Evolutionary conservation across 2,888 invertebrate genomes (phyloP), one percentile per base, ranked within the genome.

Genomic region (Julus scandinavius): DNA sequence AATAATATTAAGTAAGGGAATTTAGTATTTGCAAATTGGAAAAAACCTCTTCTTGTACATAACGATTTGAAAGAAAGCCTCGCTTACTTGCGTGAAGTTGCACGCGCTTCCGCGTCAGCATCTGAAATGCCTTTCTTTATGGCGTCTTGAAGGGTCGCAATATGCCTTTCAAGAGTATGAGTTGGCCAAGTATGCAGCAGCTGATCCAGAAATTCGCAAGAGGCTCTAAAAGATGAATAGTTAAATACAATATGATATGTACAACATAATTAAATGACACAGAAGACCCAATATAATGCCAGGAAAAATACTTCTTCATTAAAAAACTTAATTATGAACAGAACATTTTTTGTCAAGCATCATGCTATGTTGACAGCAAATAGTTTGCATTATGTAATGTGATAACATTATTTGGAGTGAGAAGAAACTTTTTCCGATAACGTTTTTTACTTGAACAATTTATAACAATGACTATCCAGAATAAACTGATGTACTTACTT

Each of bases 101-200:
- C 95, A 90, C 99, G 93, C 0, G 98, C 98, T 87, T 96, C 96
- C 49, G 96, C 95, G 93, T 99, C 99, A 0, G 99, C 98, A 94
- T 99, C 99, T 1, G 95, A 95, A 89, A 99, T 96, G 0, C 98
- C 98, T 90, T 92, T 91, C 90, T 93, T 93, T 88, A 99, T 95
- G 0, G 96, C 95, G 90, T 98, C 98, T 90, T 96, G 95, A 3
- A 99, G 92, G 1, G 94, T 93, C 0, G 94, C 93, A 85, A 96
- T 94, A 92, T 98, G 96, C 91, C 95, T 95, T 92, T 98, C 98
- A 88, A 99, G 93, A 0, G 95, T 94, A 90, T 95, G 94, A 0
- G 96, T 94, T n/a, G 96, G 95, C 99, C 99, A 99, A 72, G 95
- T 95, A 91, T 96, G 96, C 89, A 99, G 93, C 89, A 99, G 93